A percentile compares a stretch with the other conserved stretches of the same genome.
Conservation (phyloP, 2,113 vertebrate genomes). For the Mustela nigripes region DNA sequence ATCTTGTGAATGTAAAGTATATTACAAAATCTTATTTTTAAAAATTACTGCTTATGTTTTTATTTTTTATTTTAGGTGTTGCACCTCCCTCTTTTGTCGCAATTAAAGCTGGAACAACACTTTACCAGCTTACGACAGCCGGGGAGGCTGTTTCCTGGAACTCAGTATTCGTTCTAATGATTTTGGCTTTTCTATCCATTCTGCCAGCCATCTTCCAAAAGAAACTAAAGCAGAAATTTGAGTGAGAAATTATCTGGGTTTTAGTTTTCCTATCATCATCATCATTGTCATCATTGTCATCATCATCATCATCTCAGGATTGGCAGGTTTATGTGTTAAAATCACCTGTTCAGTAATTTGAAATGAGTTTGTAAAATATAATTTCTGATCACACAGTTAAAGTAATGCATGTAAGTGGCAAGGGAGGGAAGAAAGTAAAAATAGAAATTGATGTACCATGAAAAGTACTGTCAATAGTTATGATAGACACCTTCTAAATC, state of each 20-base stretch:
- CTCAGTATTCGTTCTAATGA: slow-evolving; percentile 95
- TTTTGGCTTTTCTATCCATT: slow-evolving; percentile 96
- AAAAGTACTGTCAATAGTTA: slow-evolving; percentile 38
- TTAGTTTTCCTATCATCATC: slow-evolving; percentile 70
- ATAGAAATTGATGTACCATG: not conserved
- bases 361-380: slow-evolving; percentile 75
- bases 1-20: not conserved
- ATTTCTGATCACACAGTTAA: slow-evolving; percentile 57
- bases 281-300: not conserved
- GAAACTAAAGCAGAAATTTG: slow-evolving; percentile 97
- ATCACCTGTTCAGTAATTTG: slow-evolving; percentile 80
- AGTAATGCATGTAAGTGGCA: slow-evolving; percentile 42
- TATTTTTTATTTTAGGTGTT: slow-evolving; percentile 90
- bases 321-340: slow-evolving; percentile 86
- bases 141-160: slow-evolving; percentile 99
- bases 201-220: slow-evolving; percentile 97
- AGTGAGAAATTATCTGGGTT: slow-evolving; percentile 87
- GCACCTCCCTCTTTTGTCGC: slow-evolving; percentile 98
- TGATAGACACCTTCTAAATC: not conserved
- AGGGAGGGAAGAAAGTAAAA: slow-evolving; percentile 50
- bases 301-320: slow-evolving; percentile 88
- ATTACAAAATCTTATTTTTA: not conserved
- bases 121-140: slow-evolving; percentile 98
- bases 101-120: slow-evolving; percentile 98
- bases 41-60: slow-evolving; percentile 29